Evolutionary conservation across 2,888 invertebrate genomes (phyloP).

Genomic region (Ophion obscuratus): DNA sequence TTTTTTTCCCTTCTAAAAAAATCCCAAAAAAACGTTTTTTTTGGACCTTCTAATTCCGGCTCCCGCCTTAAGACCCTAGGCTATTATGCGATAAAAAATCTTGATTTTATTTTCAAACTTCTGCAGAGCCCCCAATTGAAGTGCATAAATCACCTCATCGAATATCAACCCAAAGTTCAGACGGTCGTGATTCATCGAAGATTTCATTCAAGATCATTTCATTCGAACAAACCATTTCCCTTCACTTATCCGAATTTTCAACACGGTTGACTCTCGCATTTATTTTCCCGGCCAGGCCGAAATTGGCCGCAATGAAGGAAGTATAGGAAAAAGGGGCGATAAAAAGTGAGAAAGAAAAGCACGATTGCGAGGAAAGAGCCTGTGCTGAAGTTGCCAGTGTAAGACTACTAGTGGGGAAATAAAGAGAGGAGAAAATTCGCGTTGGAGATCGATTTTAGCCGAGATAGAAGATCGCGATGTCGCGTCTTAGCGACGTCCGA

Average conservation of each 20-base stretch:
- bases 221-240: neutral
- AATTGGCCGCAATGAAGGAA: slow-evolving; percentile 17
- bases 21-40: no score
- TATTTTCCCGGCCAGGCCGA: neutral
- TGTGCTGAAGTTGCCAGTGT: slow-evolving; percentile 21
- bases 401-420: neutral
- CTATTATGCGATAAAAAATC: no score
- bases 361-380: neutral
- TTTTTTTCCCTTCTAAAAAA: no score
- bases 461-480: slow-evolving; percentile 30
- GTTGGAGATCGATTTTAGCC: slow-evolving; percentile 45
- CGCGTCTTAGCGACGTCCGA: slow-evolving; percentile 62
- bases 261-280: neutral
- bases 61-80: no score
- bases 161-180: no score
- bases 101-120: no score
- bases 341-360: neutral
- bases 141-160: no score
- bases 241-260: neutral
- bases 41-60: no score
- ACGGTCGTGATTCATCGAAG: no score
- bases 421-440: neutral
- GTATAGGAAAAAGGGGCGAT: slow-evolving; percentile 21
- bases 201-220: no score
- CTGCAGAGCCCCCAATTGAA: no score